phyloP scores from a whole-genome alignment of 2,888 invertebrate species.

The Hypolimnas misippus region DNA sequence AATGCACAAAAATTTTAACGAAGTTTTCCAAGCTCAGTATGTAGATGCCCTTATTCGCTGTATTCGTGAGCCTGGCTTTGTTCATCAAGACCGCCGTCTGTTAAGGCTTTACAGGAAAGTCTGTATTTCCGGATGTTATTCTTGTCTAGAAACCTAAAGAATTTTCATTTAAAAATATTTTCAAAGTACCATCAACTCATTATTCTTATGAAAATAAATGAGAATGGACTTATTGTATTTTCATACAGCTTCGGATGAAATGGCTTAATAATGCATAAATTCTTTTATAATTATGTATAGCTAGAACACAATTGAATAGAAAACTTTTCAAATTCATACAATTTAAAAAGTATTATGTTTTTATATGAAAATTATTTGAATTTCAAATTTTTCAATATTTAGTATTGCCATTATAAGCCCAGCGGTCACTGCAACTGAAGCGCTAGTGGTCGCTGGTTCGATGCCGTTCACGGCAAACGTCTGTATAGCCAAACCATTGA shows the following conservation, averaged over 20 bases:
- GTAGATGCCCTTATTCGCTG: constrained; percentile 44
- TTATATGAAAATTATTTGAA: neutral
- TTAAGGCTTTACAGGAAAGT: constrained; percentile 44
- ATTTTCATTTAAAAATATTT: constrained; percentile 42
- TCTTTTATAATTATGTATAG: neutral
- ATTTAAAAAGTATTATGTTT: neutral
- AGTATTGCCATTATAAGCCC: no score
- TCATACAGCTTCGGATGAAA: constrained; percentile 4
- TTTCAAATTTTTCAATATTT: no score
- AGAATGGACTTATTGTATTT: constrained; percentile 6
- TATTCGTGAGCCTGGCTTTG: constrained; percentile 51
- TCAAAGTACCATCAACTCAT: constrained; percentile 27
- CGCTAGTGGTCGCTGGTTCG: no score
- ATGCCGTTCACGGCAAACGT: no score
- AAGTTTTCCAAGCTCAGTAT: neutral
- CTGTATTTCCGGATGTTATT: constrained; percentile 52
- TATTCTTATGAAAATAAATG: constrained; percentile 23
- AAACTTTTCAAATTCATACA: neutral
- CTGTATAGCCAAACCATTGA: no score
- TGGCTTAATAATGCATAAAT: neutral
- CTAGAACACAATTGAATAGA: neutral
- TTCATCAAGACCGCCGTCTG: constrained; percentile 41
- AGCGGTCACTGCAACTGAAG: no score
- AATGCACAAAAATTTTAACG: neutral
- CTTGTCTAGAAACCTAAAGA: constrained; percentile 43